A percentile compares a stretch with the other conserved stretches of the same genome.
phyloP scores from a whole-genome alignment of 2,888 invertebrate species.

The Clunio marinus region DNA sequence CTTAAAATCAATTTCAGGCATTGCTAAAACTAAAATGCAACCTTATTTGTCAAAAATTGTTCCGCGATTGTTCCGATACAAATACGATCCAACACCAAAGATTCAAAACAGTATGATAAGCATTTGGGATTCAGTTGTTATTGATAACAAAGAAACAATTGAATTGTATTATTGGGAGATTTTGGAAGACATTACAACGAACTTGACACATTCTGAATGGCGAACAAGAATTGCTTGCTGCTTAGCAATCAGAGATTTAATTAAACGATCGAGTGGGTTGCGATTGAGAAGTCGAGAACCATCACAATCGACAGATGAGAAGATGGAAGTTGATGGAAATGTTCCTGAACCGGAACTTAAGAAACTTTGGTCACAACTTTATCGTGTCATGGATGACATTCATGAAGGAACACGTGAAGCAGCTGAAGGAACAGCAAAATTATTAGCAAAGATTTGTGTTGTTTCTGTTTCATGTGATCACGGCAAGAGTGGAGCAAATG shows the following conservation, averaged over 20 bases:
- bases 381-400: slow-evolving; percentile 91
- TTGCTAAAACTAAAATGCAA: slow-evolving; percentile 77
- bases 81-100: slow-evolving; percentile 89
- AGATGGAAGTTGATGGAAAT: slow-evolving; percentile 42
- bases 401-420: slow-evolving; percentile 80
- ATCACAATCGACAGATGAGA: background rate
- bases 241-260: slow-evolving; percentile 76
- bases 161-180: slow-evolving; percentile 52
- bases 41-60: slow-evolving; percentile 79
- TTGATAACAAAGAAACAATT: slow-evolving; percentile 77
- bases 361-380: slow-evolving; percentile 68
- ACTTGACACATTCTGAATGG: slow-evolving; percentile 82
- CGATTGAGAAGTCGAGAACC: slow-evolving; percentile 47
- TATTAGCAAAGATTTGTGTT: slow-evolving; percentile 69
- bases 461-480: slow-evolving; percentile 63
- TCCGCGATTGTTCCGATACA: slow-evolving; percentile 79
- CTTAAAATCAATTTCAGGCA: slow-evolving; percentile 77
- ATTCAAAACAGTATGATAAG: slow-evolving; percentile 90
- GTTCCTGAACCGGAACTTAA: slow-evolving; percentile 50
- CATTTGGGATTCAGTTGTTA: slow-evolving; percentile 89
- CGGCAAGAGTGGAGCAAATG: slow-evolving; percentile 68
- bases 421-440: slow-evolving; percentile 66
- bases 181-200: slow-evolving; percentile 70
- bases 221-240: slow-evolving; percentile 88
- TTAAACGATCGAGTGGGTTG: slow-evolving; percentile 58